Percentiles rank a stretch among this genome's conserved stretches.
phyloP scores from a whole-genome alignment of 2,888 invertebrate species.

The Drosophila mimica region DNA sequence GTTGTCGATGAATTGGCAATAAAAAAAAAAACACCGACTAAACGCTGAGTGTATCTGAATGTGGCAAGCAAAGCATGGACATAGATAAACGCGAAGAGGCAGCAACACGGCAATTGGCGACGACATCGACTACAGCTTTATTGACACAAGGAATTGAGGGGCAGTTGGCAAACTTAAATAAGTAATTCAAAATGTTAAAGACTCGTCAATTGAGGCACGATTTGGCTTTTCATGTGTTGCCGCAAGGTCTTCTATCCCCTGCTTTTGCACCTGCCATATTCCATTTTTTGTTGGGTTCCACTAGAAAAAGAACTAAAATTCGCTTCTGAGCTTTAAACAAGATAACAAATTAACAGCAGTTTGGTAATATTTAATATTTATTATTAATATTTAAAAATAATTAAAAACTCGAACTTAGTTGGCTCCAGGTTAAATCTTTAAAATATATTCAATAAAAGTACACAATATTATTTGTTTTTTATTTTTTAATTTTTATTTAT shows the following conservation, averaged over 20 bases:
- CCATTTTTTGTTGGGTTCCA: too few species aligned
- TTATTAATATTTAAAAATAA: too few species aligned
- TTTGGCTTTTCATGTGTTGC: not conserved
- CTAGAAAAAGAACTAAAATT: too few species aligned
- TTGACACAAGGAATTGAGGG: conserved; percentile 8
- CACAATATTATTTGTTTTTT: not conserved
- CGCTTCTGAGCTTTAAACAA: not conserved
- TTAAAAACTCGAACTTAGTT: not conserved
- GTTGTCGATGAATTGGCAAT: conserved; percentile 52
- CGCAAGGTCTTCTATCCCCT: not conserved
- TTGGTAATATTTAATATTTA: too few species aligned
- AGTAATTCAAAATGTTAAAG: not conserved
- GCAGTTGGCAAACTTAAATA: conserved; percentile 2
- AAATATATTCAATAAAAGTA: not conserved
- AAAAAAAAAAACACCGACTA: conserved; percentile 44
- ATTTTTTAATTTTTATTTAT: conserved; percentile 8
- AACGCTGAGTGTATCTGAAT: conserved; percentile 10
- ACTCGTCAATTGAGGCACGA: not conserved
- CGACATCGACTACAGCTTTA: conserved; percentile 4
- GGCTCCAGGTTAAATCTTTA: not conserved
- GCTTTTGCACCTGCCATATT: not conserved
- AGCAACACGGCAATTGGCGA: conserved; percentile 11
- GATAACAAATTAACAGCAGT: not conserved
- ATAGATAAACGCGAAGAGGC: conserved; percentile 14
- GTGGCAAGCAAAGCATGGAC: conserved; percentile 5